A percentile compares a stretch with the other conserved stretches of the same genome.
phyloP scores from a whole-genome alignment of 2,888 invertebrate genomes.

The Geotrupes spiniger region DNA sequence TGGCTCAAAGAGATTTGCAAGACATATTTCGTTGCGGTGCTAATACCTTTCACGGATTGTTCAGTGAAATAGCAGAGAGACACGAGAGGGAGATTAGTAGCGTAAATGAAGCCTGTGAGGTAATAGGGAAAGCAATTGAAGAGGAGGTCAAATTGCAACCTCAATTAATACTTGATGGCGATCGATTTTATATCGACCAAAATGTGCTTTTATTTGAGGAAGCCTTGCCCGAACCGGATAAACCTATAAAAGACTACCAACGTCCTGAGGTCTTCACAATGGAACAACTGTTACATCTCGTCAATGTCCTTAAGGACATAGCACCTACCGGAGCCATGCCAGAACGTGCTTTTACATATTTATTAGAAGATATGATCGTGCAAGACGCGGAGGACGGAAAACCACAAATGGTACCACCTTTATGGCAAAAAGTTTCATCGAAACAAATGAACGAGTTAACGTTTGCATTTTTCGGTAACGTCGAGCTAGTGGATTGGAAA shows the following conservation, averaged over 20 bases:
- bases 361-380: conserved; percentile 50
- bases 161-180: conserved; percentile 47
- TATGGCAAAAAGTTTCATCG: conserved; percentile 38
- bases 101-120: conserved; percentile 43
- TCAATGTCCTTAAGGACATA: conserved; percentile 43
- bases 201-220: conserved; percentile 40
- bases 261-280: conserved; percentile 36
- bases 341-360: conserved; percentile 44
- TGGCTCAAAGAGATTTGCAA: conserved; percentile 51
- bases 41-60: conserved; percentile 53
- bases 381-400: conserved; percentile 41
- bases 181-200: conserved; percentile 45
- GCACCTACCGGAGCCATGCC: conserved; percentile 48
- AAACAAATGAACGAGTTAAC: conserved; percentile 16
- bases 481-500: conserved; percentile 61
- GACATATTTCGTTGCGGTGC: conserved; percentile 52
- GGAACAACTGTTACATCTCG: conserved; percentile 38
- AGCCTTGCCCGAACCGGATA: conserved; percentile 32
- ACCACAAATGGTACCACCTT: conserved; percentile 35
- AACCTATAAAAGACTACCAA: conserved; percentile 24
- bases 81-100: conserved; percentile 48
- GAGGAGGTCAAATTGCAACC: conserved; percentile 48
- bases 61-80: conserved; percentile 49
- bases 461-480: conserved; percentile 54
- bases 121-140: conserved; percentile 47